Conservation (phyloP, 1,140 invertebrate species). For the Leptinotarsa defecta region DNA sequence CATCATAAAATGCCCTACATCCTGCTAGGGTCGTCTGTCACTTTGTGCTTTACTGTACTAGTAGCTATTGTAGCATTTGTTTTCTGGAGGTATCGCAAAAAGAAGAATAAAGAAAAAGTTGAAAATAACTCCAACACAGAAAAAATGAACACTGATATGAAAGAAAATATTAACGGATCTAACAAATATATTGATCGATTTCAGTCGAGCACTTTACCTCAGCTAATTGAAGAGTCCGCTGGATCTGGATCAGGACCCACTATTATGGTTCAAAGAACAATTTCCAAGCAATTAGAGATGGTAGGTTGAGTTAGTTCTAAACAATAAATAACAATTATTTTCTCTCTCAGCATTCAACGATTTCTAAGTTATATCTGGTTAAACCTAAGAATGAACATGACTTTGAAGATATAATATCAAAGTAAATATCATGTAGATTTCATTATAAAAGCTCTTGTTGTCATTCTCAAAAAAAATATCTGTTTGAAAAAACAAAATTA, state of each 20-base stretch:
- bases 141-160: neutral
- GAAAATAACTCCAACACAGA: neutral
- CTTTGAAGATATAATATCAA: too few species aligned
- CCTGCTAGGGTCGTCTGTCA: neutral
- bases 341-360: too few species aligned
- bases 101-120: neutral
- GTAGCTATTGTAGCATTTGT: neutral
- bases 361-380: too few species aligned
- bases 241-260: slow-evolving; percentile 91
- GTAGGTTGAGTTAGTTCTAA: slow-evolving; percentile 56
- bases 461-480: too few species aligned
- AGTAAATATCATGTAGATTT: too few species aligned
- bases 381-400: too few species aligned
- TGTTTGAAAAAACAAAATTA: too few species aligned
- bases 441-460: too few species aligned
- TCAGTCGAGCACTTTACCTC: slow-evolving; percentile 57
- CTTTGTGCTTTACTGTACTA: neutral
- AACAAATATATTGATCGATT: neutral
- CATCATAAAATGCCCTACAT: neutral
- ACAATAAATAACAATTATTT: too few species aligned
- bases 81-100: neutral
- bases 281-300: slow-evolving; percentile 90
- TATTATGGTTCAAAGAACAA: slow-evolving; percentile 89
- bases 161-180: neutral
- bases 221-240: slow-evolving; percentile 78